These are phyloP conservation scores for Aradophagus sp. DNA, from an alignment of 1,140 invertebrate genomes.

Conservation along the genomic window DNA sequence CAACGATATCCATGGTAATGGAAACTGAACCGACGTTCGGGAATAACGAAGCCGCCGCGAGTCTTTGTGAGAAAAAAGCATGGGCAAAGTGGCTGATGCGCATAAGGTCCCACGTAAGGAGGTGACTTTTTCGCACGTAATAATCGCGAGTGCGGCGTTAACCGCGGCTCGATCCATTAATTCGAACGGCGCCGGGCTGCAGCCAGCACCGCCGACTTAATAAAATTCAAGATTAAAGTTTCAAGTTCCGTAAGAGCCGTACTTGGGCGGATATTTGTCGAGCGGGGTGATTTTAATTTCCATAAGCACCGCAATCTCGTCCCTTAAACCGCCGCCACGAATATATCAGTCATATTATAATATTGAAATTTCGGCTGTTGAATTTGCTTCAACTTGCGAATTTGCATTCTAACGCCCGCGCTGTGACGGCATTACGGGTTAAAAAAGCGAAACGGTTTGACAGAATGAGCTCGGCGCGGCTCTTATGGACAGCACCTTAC, in stretches of 20 bases:
- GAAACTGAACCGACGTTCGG: too few relatives aligned
- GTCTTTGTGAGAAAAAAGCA: too few relatives aligned
- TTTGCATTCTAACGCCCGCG: conserved; percentile 64
- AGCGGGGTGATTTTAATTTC: conserved; percentile 69
- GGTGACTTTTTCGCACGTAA: conserved; percentile 50
- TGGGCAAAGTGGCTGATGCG: background rate
- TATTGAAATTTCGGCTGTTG: conserved; percentile 65
- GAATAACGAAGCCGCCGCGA: too few relatives aligned
- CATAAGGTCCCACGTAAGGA: background rate
- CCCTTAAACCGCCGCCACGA: conserved; percentile 29
- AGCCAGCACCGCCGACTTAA: conserved; percentile 58
- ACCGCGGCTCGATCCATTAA: conserved; percentile 61
- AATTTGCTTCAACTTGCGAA: conserved; percentile 60
- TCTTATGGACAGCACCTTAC: too few relatives aligned
- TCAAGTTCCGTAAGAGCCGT: conserved; percentile 61
- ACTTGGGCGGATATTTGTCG: conserved; percentile 61
- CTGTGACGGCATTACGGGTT: conserved; percentile 35
- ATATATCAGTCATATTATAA: conserved; percentile 60
- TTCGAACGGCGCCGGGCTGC: conserved; percentile 53
- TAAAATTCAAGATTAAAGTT: conserved; percentile 70
- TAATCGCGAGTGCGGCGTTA: conserved; percentile 41
- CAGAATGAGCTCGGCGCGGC: conserved; percentile 31
- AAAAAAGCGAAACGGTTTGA: conserved; percentile 46
- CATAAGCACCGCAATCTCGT: conserved; percentile 67
- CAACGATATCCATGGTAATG: too few relatives aligned